These are phyloP conservation scores for Bergia sp. DNA, from an alignment of 92 coral and sea anemone genomes.

Conservation along the genomic window DNA sequence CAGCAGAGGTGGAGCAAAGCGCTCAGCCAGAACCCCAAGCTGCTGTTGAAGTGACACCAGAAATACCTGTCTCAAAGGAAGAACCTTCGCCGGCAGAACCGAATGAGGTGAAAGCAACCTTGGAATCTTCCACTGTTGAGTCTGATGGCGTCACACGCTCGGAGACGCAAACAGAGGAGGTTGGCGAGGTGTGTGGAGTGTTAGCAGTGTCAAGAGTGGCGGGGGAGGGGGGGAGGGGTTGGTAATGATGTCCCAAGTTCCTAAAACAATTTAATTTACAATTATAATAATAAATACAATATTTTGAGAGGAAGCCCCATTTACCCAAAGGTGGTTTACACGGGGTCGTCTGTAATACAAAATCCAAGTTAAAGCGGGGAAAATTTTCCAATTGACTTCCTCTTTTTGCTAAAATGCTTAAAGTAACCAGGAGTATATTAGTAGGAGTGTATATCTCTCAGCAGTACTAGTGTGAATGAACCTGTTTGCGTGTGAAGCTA, in stretches of 20 bases:
- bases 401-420: too few relatives aligned
- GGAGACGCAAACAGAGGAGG: not conserved
- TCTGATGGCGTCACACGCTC: not conserved
- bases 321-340: too few relatives aligned
- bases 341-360: too few relatives aligned
- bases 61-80: not conserved
- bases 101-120: not conserved
- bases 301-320: too few relatives aligned
- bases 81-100: not conserved
- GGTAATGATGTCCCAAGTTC: not conserved
- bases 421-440: too few relatives aligned
- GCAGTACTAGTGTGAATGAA: too few relatives aligned
- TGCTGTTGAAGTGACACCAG: not conserved
- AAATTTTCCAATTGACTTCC: too few relatives aligned
- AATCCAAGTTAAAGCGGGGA: too few relatives aligned
- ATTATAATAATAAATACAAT: too few relatives aligned
- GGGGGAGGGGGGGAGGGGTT: not conserved
- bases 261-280: too few relatives aligned
- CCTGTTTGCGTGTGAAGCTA: too few relatives aligned
- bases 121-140: constrained; percentile 7
- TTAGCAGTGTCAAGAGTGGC: not conserved
- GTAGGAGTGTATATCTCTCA: too few relatives aligned
- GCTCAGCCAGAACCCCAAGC: not conserved
- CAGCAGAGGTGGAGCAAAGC: not conserved
- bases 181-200: not conserved